Base-by-base conservation (phyloP, 2,113 vertebrate species). In the Menidia beryllina region DNA sequence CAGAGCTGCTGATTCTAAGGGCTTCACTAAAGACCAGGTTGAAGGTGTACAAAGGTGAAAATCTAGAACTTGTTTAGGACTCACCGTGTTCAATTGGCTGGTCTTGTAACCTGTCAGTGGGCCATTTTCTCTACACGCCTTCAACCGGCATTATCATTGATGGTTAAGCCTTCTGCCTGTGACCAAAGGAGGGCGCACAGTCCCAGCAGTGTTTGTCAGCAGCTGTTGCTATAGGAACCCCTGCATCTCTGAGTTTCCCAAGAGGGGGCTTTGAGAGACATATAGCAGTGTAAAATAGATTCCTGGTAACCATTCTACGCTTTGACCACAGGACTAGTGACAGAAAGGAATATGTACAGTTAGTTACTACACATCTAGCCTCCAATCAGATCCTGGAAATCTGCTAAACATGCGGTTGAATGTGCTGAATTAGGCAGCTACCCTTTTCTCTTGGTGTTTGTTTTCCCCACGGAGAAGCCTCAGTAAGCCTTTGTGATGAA, bases 11-110 rank as follows among this genome's bases (percentile, higher is more conserved):
- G 96, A 96, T 39, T 50, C 84, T 19, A 99, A 98, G 91, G 82
- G 89, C 83, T 98, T 96, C 85, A 97, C 91, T 57, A 94, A 94
- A 80, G 97, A 99, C 20, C 96, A 99, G 86, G 85, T 96, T 38
- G 97, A 99, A 58, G 96, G 96, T 19, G 97, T 99, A 55, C 94
- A 95, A 85, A 97, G 95, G 97, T 98, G 88, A 81, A 72, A 47
- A 55, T 7, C 25, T 15, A 3, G 23, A 8, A 3, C 23, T 20
- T 12, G 1, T 12, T 71, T 7, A n/a, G 12, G 10, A 30, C 47
- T 63, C 1, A 11, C 30, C 50, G 38, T 56, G 10, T 34, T 25
- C 17, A 21, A 19, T n/a, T 21, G 0, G 3, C 5, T 21, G 41
- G 4, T 21, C 0, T 27, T 73, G 1, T 53, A 15, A 26, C 55